Percentiles rank a stretch among this genome's conserved stretches.
phyloP scores from a whole-genome alignment of 2,797 vertebrate genomes.

The Momotus momota region DNA sequence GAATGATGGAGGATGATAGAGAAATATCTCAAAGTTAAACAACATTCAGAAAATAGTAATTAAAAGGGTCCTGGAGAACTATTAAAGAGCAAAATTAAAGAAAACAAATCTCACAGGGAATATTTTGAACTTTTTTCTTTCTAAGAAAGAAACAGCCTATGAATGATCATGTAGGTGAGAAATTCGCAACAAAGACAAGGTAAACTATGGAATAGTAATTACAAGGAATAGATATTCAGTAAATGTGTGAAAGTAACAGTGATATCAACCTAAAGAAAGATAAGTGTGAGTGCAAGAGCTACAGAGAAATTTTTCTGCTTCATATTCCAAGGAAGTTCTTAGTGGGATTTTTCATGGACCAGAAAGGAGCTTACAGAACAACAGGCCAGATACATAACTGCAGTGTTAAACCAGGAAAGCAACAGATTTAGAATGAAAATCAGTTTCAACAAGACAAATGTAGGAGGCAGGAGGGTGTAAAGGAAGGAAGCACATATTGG shows the following conservation, averaged over 20 bases:
- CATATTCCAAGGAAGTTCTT: background rate
- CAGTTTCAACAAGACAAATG: background rate
- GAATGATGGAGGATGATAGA: background rate
- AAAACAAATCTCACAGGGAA: background rate
- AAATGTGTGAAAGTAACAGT: background rate
- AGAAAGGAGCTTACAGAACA: background rate
- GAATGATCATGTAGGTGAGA: background rate
- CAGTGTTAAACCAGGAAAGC: background rate
- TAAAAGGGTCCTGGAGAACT: background rate
- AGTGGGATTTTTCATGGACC: background rate
- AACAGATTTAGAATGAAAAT: background rate
- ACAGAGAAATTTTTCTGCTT: background rate
- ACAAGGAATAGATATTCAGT: background rate
- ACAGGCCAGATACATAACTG: background rate
- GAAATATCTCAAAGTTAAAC: background rate
- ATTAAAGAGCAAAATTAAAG: background rate
- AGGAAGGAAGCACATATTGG: background rate
- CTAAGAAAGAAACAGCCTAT: background rate
- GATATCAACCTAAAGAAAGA: background rate
- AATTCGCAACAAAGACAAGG: background rate
- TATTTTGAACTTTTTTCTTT: background rate
- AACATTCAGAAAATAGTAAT: background rate
- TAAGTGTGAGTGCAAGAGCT: background rate
- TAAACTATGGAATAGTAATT: background rate
- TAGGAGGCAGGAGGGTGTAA: fast-evolving